Base-by-base conservation (phyloP, 2,113 vertebrate species). In the Dicaeum eximium region DNA sequence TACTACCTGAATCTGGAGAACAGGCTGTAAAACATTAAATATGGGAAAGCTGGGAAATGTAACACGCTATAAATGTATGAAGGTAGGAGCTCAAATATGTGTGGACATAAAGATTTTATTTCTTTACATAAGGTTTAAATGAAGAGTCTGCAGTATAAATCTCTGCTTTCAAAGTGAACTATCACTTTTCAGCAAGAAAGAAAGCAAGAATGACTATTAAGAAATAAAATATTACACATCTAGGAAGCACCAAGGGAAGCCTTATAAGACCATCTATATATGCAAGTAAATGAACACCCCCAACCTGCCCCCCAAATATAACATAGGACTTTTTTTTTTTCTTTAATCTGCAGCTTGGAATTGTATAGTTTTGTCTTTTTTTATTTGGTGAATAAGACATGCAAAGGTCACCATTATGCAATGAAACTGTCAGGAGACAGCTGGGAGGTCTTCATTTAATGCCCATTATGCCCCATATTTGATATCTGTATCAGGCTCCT, bases 91-190 rank as follows among this genome's bases (percentile, higher is more conserved):
- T 95, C 94, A 93, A 97, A 96, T 95, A 97, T 93, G 86, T 92
- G 87, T 88, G 87, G 96, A 94, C 91, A 93, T 97, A 94, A 96
- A 97, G 96, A 93, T 97, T 97, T 97, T 96, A 97, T 97, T 96
- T 97, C 95, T 95, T 97, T 95, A 97, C 80, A 89, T 89, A 96
- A 97, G 91, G 92, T 97, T 97, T 95, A 97, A 94, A 96, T 90
- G 97, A 97, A 97, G 92, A 97, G 38, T 75, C 84, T 86, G 35
- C 58, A 75, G 58, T 71, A 91, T 89, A 95, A 97, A 94, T 95
- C 88, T 95, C 82, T 74, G 51, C 73, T 96, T 97, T 96, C 88
- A 94, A 93, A 97, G 85, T 47, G 61, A 90, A 85, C 88, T 95
- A 66, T 96, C 91, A 75, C 87, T 96, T 96, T 97, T 95, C 94